Base-by-base conservation (phyloP, 2,113 vertebrate genomes). In the Ondatra zibethicus region DNA sequence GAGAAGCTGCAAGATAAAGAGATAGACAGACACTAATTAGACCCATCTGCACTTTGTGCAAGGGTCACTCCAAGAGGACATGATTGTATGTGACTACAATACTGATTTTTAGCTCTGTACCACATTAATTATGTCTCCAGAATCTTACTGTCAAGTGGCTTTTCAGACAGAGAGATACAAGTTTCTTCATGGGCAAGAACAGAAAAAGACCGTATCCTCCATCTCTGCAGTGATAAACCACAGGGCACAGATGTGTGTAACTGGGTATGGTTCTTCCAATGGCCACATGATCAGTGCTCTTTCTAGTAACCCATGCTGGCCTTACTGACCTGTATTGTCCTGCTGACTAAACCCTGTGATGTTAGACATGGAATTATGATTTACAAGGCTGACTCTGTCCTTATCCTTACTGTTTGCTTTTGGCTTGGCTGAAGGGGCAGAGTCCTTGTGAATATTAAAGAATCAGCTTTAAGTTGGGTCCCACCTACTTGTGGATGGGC, bases 11-110 rank as follows among this genome's bases (percentile, higher is more conserved):
- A 86, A 75, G 92, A 84, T n/a, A 70, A 95, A 93, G 50, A 77
- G 50, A 86, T 9, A 29, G 68, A 63, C 52, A 82, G 68, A 97
- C 96, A 89, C 42, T 75, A 88, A 96, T 91, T 87, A 93, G 14
- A 36, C 9, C 55, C 61, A 76, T 85, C 86, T 58, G 66, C 12
- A 89, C 45, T 84, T 47, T 93, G 82, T 66, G 86, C 91, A 63
- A 84, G 78, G 92, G 63, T 97, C 81, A 89, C 55, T 73, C 78
- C 12, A 47, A 73, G 93, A 63, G 31, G 45, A 89, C 45, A 31
- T 31, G 50, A 66, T 73, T 82, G 55, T n/a, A 85, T 66, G 58
- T 52, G 66, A 86, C 86, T 75, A 21, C 92, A 92, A 61, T 76
- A 47, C 61, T 86, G 36, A 92, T 23, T 27, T 31, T 39, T 8